Percentiles rank a stretch among this genome's conserved stretches.
Conservation (phyloP, 2,797 vertebrate species). For the Ataeniobius toweri region DNA sequence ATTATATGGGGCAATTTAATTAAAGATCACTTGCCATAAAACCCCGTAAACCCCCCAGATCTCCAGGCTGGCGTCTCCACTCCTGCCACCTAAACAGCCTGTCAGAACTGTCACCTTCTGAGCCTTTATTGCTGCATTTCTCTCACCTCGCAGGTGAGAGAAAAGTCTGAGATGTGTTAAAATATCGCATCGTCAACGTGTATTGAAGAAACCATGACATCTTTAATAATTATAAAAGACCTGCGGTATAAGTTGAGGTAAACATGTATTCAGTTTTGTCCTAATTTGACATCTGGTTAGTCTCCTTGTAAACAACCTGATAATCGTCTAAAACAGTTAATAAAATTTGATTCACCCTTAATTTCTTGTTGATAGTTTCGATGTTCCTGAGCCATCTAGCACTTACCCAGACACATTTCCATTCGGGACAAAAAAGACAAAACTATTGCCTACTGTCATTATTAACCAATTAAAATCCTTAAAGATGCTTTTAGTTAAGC, state of each 20-base stretch:
- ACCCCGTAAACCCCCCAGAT: neutral
- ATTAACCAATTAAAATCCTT: conserved; percentile 53
- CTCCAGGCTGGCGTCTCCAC: conserved; percentile 67
- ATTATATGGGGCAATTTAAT: neutral
- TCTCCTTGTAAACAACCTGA: neutral
- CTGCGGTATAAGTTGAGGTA: neutral
- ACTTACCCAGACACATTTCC: conserved; percentile 25
- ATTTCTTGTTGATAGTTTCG: neutral
- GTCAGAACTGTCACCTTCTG: conserved; percentile 65
- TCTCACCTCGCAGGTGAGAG: conserved; percentile 35
- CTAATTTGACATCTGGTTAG: too few relatives aligned
- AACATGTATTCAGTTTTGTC: too few relatives aligned
- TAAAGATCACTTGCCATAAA: conserved; percentile 3
- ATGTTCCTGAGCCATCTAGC: neutral
- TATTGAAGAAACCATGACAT: neutral
- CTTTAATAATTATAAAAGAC: neutral
- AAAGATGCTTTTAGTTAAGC: conserved; percentile 5
- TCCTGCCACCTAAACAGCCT: conserved; percentile 63
- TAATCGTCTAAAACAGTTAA: neutral
- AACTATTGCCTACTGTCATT: conserved; percentile 47
- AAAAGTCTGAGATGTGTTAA: conserved; percentile 37
- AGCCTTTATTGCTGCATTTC: conserved; percentile 62
- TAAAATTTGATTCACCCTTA: neutral
- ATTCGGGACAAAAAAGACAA: neutral
- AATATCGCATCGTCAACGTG: conserved; percentile 37